Conservation (phyloP, 2,888 invertebrate species). For the Fragum sueziense region DNA sequence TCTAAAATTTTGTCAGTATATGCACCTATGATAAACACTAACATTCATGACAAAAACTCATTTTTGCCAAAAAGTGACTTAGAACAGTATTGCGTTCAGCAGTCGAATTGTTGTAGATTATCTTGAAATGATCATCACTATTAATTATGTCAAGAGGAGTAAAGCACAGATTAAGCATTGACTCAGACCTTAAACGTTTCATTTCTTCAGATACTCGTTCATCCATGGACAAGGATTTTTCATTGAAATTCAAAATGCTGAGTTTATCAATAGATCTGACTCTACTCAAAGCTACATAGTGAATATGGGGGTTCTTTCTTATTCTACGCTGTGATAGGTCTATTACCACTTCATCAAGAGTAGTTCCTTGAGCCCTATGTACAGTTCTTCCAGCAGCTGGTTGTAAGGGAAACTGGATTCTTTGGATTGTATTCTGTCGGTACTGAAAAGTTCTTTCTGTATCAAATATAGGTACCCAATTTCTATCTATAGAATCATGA, state of each 20-base stretch:
- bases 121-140: neutral
- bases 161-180: constrained; percentile 19
- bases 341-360: constrained; percentile 3
- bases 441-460: constrained; percentile 40
- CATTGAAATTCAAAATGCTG: neutral
- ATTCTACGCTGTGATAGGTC: constrained; percentile 26
- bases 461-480: constrained; percentile 54
- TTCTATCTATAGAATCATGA: constrained; percentile 18
- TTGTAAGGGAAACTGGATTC: constrained; percentile 4
- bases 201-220: constrained; percentile 21
- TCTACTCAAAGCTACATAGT: constrained; percentile 8
- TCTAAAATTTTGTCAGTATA: no score
- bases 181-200: neutral
- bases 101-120: no score
- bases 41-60: no score
- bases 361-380: constrained; percentile 7
- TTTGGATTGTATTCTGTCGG: constrained; percentile 22
- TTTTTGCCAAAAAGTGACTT: no score
- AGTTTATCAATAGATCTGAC: neutral
- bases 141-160: constrained; percentile 16
- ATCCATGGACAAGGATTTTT: constrained; percentile 10
- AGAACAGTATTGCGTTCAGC: no score
- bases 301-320: neutral
- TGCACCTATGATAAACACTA: no score
- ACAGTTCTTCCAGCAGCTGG: neutral